Base-by-base conservation (phyloP, 1,140 invertebrate species). In the Aphidius gifuensis region DNA sequence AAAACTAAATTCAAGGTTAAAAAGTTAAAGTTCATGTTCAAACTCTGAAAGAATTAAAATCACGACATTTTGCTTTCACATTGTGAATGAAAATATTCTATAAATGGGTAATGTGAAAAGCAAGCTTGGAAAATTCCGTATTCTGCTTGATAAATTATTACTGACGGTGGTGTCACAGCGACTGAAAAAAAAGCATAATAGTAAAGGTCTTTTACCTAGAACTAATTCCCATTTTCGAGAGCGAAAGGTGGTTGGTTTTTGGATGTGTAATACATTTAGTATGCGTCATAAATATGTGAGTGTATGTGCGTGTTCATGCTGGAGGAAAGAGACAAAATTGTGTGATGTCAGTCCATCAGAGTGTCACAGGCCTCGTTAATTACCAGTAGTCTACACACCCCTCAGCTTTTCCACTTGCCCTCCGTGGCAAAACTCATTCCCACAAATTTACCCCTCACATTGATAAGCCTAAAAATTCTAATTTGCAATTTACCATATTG, bases 341-440 rank as follows among this genome's bases (percentile, higher is more conserved):
- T 63, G 58, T 60, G 61, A 44, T 16, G 45, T 54, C 54, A 53
- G 61, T 61, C 23, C 23, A 32, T 32, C 23, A 32, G 59, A 65
- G 56, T 47, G 60, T 62, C 60, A 44, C 55, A 48, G 40, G 42
- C 21, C 61, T 66, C 61, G 62, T 66, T 66, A 66, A 66, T 66
- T 66, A 63, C 58, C 23, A 43, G 38, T 56, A 45, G 60, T 23
- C 21, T 56, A 51, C 58, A 23, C 53, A 38, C 40, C 32, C 23
- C 59, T 43, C 43, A 8, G 32, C 53, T 4, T 45, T 47, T 11
- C 23, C 51, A 49, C 39, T 56, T 54, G 16, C 44, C 23, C 4
- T 32, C 23, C 4, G 23, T 32, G 4, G 23, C 23, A 32, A 32
- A 32, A 32, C 23, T 32, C 23, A 32, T 21, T 6, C 9, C 32